phyloP scores from a whole-genome alignment of 2,888 invertebrate species.

The Nemotelus nigrinus region DNA sequence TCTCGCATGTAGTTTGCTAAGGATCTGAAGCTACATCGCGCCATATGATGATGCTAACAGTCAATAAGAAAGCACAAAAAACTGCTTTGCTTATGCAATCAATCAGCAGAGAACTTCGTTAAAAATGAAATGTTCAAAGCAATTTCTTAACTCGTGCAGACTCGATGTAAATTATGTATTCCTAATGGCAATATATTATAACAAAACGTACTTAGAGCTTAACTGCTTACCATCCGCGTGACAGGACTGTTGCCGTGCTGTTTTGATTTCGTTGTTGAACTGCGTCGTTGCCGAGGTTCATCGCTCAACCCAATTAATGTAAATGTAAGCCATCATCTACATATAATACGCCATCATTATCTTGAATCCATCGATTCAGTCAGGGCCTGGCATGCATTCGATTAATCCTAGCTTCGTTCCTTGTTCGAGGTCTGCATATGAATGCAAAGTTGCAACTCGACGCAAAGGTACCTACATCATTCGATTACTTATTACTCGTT shows the following conservation, averaged over 20 bases:
- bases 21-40: too few relatives aligned
- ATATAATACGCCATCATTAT: slow-evolving; percentile 52
- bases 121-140: slow-evolving; percentile 19
- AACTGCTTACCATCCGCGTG: slow-evolving; percentile 17
- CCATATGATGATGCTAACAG: slow-evolving; percentile 14
- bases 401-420: slow-evolving; percentile 47
- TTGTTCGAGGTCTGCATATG: slow-evolving; percentile 41
- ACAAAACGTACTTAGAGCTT: slow-evolving; percentile 28
- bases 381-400: slow-evolving; percentile 49
- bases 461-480: slow-evolving; percentile 29
- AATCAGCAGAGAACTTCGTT: slow-evolving; percentile 19
- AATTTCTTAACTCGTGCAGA: slow-evolving; percentile 32
- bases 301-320: slow-evolving; percentile 44
- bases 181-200: slow-evolving; percentile 41
- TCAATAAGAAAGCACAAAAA: too few relatives aligned
- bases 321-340: slow-evolving; percentile 47
- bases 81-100: background rate
- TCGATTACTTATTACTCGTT: slow-evolving; percentile 40
- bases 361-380: slow-evolving; percentile 52
- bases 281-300: slow-evolving; percentile 31
- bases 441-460: background rate
- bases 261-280: slow-evolving; percentile 44
- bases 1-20: too few relatives aligned
- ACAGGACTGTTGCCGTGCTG: slow-evolving; percentile 12
- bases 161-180: slow-evolving; percentile 44